These are phyloP conservation scores for Macropus fuliginosus DNA, from an alignment of 2,797 vertebrate species.

Conservation along the genomic window DNA sequence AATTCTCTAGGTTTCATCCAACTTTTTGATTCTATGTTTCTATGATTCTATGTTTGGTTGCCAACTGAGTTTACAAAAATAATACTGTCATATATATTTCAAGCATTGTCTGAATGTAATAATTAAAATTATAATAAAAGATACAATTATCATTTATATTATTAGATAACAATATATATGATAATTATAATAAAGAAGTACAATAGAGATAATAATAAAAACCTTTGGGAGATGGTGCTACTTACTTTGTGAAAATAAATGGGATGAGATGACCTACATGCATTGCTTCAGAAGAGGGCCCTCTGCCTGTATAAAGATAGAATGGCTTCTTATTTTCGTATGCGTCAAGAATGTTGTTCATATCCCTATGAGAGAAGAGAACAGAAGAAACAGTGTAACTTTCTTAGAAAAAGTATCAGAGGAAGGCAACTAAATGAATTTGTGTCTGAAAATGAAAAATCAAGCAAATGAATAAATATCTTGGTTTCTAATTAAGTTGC, in stretches of 20 bases:
- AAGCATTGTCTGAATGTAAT: fast-evolving
- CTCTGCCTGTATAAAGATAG: conserved; percentile 97
- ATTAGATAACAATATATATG: background rate
- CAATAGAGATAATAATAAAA: background rate
- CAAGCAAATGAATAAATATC: background rate
- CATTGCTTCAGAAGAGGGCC: conserved; percentile 96
- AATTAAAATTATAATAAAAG: background rate
- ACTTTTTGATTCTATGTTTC: background rate
- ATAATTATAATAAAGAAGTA: background rate
- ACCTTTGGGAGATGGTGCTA: background rate
- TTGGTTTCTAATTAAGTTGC: background rate
- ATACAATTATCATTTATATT: background rate
- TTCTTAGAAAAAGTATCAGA: conserved; percentile 11
- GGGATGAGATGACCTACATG: conserved; percentile 97
- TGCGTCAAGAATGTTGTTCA: conserved; percentile 95
- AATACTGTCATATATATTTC: background rate
- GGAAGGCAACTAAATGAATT: background rate
- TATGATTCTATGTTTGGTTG: fast-evolving
- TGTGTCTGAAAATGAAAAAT: background rate
- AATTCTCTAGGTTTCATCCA: background rate
- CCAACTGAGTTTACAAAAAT: background rate
- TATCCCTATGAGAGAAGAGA: conserved; percentile 88
- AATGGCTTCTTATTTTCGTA: conserved; percentile 96
- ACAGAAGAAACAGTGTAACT: conserved; percentile 27
- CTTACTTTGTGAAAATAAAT: conserved; percentile 98